Conservation (phyloP, 2,797 vertebrate species). For the Atherinosoma microstoma region DNA sequence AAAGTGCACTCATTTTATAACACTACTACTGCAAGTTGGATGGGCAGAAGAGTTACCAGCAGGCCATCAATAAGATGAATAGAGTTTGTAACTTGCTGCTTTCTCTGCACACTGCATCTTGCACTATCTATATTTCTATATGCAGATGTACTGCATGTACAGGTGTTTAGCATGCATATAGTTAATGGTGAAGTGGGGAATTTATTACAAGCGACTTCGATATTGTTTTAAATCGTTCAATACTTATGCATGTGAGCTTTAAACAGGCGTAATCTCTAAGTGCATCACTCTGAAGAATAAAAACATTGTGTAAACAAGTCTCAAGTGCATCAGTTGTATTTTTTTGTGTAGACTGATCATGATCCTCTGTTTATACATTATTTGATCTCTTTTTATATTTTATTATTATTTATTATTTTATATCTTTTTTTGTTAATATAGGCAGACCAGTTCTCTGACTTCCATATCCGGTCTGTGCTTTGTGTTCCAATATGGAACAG, state of each 20-base stretch:
- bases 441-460: slow-evolving; percentile 98
- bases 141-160: background rate
- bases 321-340: background rate
- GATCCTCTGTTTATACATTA: background rate
- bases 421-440: slow-evolving; percentile 63
- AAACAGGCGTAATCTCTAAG: background rate
- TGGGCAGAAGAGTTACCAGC: slow-evolving; percentile 3
- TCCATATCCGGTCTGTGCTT: slow-evolving; percentile 97
- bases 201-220: background rate
- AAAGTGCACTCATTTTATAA: slow-evolving; percentile 10
- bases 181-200: slow-evolving; percentile 5
- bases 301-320: background rate
- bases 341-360: background rate
- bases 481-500: slow-evolving; percentile 99
- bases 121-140: slow-evolving; percentile 2
- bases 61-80: slow-evolving; percentile 7
- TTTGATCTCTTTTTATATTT: background rate
- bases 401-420: too few relatives aligned
- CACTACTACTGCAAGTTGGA: background rate
- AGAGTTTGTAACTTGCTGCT: slow-evolving; percentile 7
- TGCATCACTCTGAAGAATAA: background rate
- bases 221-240: slow-evolving; percentile 4
- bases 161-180: slow-evolving; percentile 4
- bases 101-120: background rate
- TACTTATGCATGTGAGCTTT: background rate